phyloP scores from a whole-genome alignment of 2,888 invertebrate species.

The Anoplius nigerrimus region DNA sequence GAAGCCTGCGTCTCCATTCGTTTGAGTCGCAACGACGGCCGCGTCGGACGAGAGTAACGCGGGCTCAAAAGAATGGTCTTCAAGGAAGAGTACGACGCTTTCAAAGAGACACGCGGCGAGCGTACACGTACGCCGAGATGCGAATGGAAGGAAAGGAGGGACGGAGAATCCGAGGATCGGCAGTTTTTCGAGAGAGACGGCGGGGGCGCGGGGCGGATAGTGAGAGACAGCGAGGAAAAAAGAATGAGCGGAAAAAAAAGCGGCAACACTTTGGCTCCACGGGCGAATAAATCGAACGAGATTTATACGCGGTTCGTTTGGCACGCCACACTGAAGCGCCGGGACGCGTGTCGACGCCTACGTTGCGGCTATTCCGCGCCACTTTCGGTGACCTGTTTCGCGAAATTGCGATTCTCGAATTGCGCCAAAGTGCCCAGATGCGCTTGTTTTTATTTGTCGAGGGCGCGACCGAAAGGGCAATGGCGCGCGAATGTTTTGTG shows the following conservation, averaged over 20 bases:
- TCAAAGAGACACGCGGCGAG: not conserved
- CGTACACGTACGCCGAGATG: slow-evolving; percentile 10
- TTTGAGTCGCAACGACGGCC: slow-evolving; percentile 5
- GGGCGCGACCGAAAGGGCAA: too few species aligned
- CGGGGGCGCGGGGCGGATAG: slow-evolving; percentile 12
- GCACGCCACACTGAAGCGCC: slow-evolving; percentile 21
- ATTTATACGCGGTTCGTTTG: slow-evolving; percentile 34
- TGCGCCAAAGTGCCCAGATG: not conserved
- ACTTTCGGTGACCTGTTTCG: slow-evolving; percentile 4
- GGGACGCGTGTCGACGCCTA: slow-evolving; percentile 22
- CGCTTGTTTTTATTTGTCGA: not conserved
- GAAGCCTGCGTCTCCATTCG: not conserved
- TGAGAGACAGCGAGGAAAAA: slow-evolving; percentile 13
- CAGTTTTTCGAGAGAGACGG: slow-evolving; percentile 10
- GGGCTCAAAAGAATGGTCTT: not conserved
- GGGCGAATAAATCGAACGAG: slow-evolving; percentile 34
- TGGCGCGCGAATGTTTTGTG: too few species aligned
- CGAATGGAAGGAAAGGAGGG: slow-evolving; percentile 6
- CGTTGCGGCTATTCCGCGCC: slow-evolving; percentile 6
- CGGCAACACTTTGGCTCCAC: slow-evolving; percentile 9
- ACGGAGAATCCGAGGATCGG: not conserved
- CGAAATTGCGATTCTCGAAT: slow-evolving; percentile 7
- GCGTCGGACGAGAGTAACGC: not conserved
- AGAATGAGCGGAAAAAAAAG: not conserved
- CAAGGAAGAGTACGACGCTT: too few species aligned